Conservation (phyloP, 1,140 invertebrate genomes). For the Cepaea nemoralis region DNA sequence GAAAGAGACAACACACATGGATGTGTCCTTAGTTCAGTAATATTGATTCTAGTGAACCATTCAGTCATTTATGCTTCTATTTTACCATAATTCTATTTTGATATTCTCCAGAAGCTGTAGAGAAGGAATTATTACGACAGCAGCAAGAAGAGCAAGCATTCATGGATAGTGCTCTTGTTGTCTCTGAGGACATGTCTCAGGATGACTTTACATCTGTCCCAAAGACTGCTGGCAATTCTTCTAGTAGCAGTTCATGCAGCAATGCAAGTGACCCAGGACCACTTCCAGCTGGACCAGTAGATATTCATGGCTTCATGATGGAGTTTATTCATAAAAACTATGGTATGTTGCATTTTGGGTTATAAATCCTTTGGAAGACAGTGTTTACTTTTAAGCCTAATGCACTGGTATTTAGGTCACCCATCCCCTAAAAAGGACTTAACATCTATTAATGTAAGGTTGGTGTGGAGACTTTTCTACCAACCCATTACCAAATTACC, state of each 20-base stretch:
- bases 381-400: too few species aligned
- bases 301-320: conserved; percentile 52
- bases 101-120: conserved; percentile 4
- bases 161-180: conserved; percentile 31
- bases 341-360: conserved; percentile 46
- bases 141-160: conserved; percentile 33
- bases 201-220: conserved; percentile 19
- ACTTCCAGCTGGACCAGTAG: conserved; percentile 42
- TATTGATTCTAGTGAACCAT: neutral
- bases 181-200: conserved; percentile 36
- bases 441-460: too few species aligned
- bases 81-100: neutral
- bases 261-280: conserved; percentile 19
- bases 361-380: too few species aligned
- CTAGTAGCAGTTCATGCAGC: conserved; percentile 20
- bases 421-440: too few species aligned
- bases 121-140: conserved; percentile 27
- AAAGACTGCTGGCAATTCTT: neutral
- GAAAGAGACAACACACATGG: too few species aligned
- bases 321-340: conserved; percentile 52
- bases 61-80: neutral
- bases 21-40: too few species aligned
- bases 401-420: too few species aligned
- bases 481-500: too few species aligned
- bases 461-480: too few species aligned